Base-by-base conservation (phyloP, 2,888 invertebrate species). In the Yponomeuta malinellus region DNA sequence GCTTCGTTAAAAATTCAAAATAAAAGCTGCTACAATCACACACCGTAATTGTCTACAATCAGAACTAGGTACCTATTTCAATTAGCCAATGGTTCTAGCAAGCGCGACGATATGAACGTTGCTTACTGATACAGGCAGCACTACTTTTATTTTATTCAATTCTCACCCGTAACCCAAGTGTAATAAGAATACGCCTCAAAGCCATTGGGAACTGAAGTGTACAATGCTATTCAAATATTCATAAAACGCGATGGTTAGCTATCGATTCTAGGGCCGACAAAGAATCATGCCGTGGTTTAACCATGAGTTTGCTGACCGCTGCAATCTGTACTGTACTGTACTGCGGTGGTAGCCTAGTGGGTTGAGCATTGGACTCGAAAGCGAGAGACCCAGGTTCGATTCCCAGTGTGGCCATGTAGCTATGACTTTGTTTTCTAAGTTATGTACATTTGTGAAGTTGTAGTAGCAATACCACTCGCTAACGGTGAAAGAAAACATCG, bases 221-320 rank as follows among this genome's bases (percentile, higher is more conserved):
- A 59, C 52, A 59, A 15, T 59, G 52, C 76, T 77, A 78, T 84
- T 90, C 83, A 91, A 90, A 90, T 89, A 91, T 91, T 90, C 88
- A 91, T 90, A 79, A 79, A 74, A 73, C 78, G 74, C 79, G 70
- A 29, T 63, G 64, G 67, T 10, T 89, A 90, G 67, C 5, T 89
- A 90, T 90, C 85, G 90, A 90, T 90, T 88, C 74, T 76, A 78
- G 77, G 70, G 52, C 73, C 72, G 33, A 29, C 48, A 37, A 29
- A 29, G 65, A 71, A 69, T 69, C 69, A 69, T 43, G 59, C 63
- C 78, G 81, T 79, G 78, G 81, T 83, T 84, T 12, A 15, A 59
- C 52, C 52, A 59, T 59, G 52, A 59, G 52, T 59, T 15, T 59
- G 12, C 15, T 59, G 15, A 59, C 52, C 52, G 15, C 52, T 59